Evolutionary conservation across 2,888 invertebrate species (phyloP).

Genomic region (Volucella bombylans): DNA sequence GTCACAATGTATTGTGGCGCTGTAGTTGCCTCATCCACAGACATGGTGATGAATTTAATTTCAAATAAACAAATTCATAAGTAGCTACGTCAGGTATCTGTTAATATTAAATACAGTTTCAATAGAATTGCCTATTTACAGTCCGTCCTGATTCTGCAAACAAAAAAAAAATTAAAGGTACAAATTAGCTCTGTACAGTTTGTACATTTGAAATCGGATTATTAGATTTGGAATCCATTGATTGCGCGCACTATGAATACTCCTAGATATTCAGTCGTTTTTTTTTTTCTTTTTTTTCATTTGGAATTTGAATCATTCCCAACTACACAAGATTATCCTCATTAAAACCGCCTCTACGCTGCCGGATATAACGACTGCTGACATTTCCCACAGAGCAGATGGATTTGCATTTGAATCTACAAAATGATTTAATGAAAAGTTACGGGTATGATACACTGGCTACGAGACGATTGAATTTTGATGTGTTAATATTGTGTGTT

Average conservation of each 20-base stretch:
- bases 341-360: slow-evolving; percentile 60
- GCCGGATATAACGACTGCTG: slow-evolving; percentile 32
- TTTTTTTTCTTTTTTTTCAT: background rate
- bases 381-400: slow-evolving; percentile 35
- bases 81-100: slow-evolving; percentile 14
- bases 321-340: slow-evolving; percentile 32
- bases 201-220: slow-evolving; percentile 3
- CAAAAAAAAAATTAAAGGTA: slow-evolving; percentile 34
- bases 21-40: slow-evolving; percentile 75
- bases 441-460: slow-evolving; percentile 16
- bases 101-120: slow-evolving; percentile 31
- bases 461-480: slow-evolving; percentile 41
- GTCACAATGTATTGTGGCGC: slow-evolving; percentile 82
- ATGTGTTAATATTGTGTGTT: slow-evolving; percentile 44
- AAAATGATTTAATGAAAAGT: slow-evolving; percentile 51
- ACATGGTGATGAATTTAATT: slow-evolving; percentile 72
- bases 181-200: background rate
- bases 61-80: slow-evolving; percentile 68
- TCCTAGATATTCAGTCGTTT: too few relatives aligned
- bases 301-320: background rate
- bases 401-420: slow-evolving; percentile 56
- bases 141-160: slow-evolving; percentile 25
- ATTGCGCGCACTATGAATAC: slow-evolving; percentile 19
- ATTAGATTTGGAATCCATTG: slow-evolving; percentile 58
- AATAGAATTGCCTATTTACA: background rate